Evolutionary conservation across 2,797 vertebrate genomes (phyloP).

Genomic region (Enteromius argenteus): DNA sequence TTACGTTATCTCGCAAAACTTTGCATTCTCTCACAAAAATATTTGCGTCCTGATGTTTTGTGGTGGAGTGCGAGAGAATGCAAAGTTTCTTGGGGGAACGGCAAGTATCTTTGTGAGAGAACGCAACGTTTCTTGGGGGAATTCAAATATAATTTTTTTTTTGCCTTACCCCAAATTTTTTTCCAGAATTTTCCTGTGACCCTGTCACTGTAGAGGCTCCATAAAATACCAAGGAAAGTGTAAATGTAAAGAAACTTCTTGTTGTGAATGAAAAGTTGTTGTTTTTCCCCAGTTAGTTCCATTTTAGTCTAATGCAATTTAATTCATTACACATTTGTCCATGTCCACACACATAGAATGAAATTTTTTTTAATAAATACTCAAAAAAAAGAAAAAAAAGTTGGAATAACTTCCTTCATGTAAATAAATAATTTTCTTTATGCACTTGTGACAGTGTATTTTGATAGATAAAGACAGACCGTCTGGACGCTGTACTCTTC

Average conservation of each 20-base stretch:
- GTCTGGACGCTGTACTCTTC: constrained; percentile 64
- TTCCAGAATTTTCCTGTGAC: too few species aligned
- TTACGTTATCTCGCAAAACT: too few species aligned
- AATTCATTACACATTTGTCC: not conserved
- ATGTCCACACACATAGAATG: not conserved
- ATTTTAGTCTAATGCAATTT: not conserved
- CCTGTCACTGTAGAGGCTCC: too few species aligned
- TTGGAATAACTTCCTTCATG: not conserved
- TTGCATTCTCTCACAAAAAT: too few species aligned
- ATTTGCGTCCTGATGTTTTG: too few species aligned
- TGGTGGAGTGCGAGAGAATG: too few species aligned
- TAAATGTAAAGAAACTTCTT: not conserved
- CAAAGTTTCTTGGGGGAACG: too few species aligned
- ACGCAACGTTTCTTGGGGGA: too few species aligned
- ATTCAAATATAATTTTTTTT: too few species aligned
- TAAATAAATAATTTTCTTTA: not conserved
- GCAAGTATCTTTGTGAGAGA: too few species aligned
- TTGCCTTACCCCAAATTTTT: too few species aligned
- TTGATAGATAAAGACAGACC: constrained; percentile 66
- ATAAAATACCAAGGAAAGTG: not conserved
- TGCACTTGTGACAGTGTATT: constrained; percentile 1
- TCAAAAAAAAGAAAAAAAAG: not conserved
- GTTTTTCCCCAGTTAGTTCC: not conserved
- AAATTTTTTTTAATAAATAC: not conserved
- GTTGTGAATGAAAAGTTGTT: not conserved